Evolutionary conservation across 1,140 invertebrate species (phyloP).

Genomic region (Leptopilina clavipes): DNA sequence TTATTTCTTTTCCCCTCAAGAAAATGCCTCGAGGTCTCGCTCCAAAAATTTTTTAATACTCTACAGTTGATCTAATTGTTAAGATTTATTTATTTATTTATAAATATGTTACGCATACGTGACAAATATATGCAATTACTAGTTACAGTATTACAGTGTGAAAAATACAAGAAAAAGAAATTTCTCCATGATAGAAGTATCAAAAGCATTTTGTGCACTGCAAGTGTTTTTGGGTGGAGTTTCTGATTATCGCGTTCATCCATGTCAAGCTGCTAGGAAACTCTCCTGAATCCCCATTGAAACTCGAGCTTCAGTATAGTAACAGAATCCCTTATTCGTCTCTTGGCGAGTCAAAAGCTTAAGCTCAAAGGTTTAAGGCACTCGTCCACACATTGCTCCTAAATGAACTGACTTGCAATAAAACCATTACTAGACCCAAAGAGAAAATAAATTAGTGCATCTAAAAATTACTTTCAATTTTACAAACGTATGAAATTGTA

Average conservation of each 20-base stretch:
- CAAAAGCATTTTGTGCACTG: neutral
- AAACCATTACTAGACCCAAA: neutral
- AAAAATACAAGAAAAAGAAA: too few relatives aligned
- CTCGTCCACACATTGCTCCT: neutral
- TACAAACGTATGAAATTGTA: too few relatives aligned
- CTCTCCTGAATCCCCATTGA: neutral
- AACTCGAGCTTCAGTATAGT: slow-evolving; percentile 8
- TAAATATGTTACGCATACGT: too few relatives aligned
- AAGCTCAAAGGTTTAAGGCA: neutral
- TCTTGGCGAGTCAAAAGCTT: neutral
- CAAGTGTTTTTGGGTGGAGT: neutral
- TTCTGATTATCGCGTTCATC: slow-evolving; percentile 31
- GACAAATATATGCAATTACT: too few relatives aligned
- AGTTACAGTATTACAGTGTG: too few relatives aligned
- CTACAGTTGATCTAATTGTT: too few relatives aligned
- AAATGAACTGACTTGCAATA: neutral
- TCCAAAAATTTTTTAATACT: too few relatives aligned
- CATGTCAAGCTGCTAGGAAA: slow-evolving; percentile 18
- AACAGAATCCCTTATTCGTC: neutral
- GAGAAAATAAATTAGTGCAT: neutral
- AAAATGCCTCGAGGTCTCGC: too few relatives aligned
- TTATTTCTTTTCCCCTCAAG: too few relatives aligned
- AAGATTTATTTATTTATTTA: too few relatives aligned
- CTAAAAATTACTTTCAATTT: too few relatives aligned
- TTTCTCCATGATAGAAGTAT: neutral